Base-by-base conservation (phyloP, 2,113 vertebrate genomes). In the Diadophis punctatus region DNA sequence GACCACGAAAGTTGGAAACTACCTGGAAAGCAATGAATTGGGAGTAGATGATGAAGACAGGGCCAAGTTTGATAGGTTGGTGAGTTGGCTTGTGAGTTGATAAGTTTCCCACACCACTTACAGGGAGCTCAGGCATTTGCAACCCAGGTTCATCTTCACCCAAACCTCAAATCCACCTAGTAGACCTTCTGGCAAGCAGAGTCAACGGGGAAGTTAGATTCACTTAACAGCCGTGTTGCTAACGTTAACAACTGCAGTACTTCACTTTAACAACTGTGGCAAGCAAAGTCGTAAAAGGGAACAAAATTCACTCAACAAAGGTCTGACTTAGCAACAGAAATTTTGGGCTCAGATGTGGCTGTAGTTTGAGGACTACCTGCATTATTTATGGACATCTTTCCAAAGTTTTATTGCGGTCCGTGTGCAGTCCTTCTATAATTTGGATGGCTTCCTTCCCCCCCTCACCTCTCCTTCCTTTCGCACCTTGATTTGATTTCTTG, bases 401-500 rank as follows among this genome's bases (percentile, higher is more conserved):
- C 88, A 94, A 94, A 92, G 23, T 49, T 93, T 92, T 94, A 49
- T 93, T 94, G 92, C 93, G 87, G 91, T 94, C 58, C 1, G 94
- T 18, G 48, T 87, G 94, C 49, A 94, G 94, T 90, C 93, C 84
- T 20, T 55, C 94, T 94, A 90, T 95, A 94, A 95, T 96, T 95
- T 95, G 88, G 95, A 55, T 55, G 89, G 52, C 74, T 10, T 68
- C 60, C 0, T 0, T 86, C 94, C 90, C 90, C 25, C 30, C 91
- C 58, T 39, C 86, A 74, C 95, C 92, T 91, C 11, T 5, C 22
- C n/a, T 68, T 63, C 60, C 56, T 63, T 63, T 60, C 39, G 8
- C 88, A 92, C 53, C 55, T 58, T 80, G 89, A 53, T 94, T 96
- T 94, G 52, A 60, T 96, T 96, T 96, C 95, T 95, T 94, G 94